Conservation (phyloP, 2,113 vertebrate species). For the Calyptommatus sinebrachiatus region DNA sequence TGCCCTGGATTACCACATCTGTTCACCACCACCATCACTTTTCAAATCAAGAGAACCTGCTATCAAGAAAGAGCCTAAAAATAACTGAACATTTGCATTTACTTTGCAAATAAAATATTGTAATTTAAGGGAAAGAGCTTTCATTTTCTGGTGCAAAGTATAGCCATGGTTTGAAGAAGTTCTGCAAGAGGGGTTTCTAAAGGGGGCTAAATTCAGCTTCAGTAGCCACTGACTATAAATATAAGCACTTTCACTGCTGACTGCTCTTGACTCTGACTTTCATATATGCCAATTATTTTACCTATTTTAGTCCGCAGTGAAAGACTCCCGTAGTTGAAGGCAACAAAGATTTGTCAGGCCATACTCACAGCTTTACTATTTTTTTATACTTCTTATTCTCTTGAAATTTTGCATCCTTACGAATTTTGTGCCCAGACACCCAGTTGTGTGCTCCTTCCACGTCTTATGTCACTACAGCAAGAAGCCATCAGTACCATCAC, state of each 20-base stretch:
- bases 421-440: not conserved
- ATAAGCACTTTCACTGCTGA: not conserved
- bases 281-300: too few relatives aligned
- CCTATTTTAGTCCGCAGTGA: not conserved
- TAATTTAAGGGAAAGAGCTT: conserved; percentile 14
- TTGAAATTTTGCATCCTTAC: not conserved
- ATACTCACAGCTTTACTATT: too few relatives aligned
- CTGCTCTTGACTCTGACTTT: too few relatives aligned
- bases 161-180: conserved; percentile 12
- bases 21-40: not conserved
- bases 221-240: conserved; percentile 3
- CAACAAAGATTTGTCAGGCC: too few relatives aligned
- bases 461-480: too few relatives aligned
- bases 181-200: conserved; percentile 6
- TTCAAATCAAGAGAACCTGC: conserved; percentile 8
- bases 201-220: conserved; percentile 1
- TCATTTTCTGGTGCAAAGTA: conserved; percentile 6
- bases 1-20: not conserved
- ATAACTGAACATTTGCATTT: conserved; percentile 16
- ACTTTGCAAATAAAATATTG: conserved; percentile 15
- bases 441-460: not conserved
- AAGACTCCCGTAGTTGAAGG: too few relatives aligned
- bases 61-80: conserved; percentile 14
- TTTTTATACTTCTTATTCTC: not conserved
- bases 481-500: too few relatives aligned